Conservation (phyloP, 2,797 vertebrate genomes). For the Pristis pectinata region DNA sequence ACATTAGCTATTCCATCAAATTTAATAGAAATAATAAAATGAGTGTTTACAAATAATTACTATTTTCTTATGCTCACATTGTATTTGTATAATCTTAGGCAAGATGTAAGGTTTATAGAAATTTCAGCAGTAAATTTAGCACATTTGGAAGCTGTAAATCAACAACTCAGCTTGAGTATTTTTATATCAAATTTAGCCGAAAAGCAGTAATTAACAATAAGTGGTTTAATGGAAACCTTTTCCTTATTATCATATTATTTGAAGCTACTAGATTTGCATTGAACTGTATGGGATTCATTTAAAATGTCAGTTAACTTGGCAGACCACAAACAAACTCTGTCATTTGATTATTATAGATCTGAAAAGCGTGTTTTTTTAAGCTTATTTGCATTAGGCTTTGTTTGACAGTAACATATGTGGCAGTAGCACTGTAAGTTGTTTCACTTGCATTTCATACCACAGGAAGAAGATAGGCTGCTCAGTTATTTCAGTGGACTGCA, state of each 20-base stretch:
- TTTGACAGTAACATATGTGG: conserved; percentile 74
- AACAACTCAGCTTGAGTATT: conserved; percentile 21
- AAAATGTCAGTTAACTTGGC: conserved; percentile 38
- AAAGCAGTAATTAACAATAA: conserved; percentile 32
- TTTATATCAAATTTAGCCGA: neutral
- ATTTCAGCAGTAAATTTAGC: neutral
- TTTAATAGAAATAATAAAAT: conserved; percentile 31
- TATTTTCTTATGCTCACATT: neutral
- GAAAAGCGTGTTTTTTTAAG: conserved; percentile 73
- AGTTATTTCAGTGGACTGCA: conserved; percentile 70
- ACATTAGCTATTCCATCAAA: conserved; percentile 30
- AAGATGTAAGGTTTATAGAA: conserved; percentile 14
- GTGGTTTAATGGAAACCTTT: neutral
- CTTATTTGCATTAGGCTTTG: conserved; percentile 79
- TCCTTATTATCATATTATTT: conserved; percentile 32
- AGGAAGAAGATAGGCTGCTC: conserved; percentile 60
- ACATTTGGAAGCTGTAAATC: conserved; percentile 21
- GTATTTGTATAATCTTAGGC: neutral
- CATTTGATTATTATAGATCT: conserved; percentile 75
- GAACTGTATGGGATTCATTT: neutral
- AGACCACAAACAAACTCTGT: conserved; percentile 75
- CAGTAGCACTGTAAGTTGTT: conserved; percentile 62
- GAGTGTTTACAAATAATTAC: conserved; percentile 29
- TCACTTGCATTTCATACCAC: conserved; percentile 64
- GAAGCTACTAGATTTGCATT: conserved; percentile 11